These are phyloP conservation scores for Leptothorax acervorum DNA, from an alignment of 2,888 invertebrate genomes.

Conservation along the genomic window DNA sequence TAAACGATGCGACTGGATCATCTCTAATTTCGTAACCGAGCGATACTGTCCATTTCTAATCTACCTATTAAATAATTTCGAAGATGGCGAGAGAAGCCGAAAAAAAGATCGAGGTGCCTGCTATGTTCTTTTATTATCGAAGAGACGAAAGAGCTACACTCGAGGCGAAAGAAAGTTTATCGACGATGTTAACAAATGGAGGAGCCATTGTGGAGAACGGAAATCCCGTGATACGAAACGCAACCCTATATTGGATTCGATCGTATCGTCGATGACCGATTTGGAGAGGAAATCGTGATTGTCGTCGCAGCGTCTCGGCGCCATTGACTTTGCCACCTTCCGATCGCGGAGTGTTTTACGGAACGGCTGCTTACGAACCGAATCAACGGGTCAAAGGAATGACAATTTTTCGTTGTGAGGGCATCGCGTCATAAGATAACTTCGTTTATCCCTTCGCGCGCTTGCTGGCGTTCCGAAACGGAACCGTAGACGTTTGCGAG, in stretches of 20 bases:
- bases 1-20: not conserved
- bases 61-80: not conserved
- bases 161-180: not conserved
- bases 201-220: not conserved
- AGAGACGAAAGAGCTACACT: not conserved
- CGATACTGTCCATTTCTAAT: not conserved
- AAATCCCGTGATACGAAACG: not conserved
- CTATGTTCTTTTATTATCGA: not conserved
- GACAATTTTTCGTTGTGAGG: constrained; percentile 9
- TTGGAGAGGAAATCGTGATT: constrained; percentile 25
- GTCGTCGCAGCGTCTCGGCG: constrained; percentile 61
- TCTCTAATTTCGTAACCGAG: not conserved
- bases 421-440: not conserved
- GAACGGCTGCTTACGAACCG: constrained; percentile 55
- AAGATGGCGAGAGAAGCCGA: not conserved
- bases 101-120: not conserved
- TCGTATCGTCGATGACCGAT: not conserved
- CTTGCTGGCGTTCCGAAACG: not conserved
- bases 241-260: not conserved
- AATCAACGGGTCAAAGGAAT: constrained; percentile 74
- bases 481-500: constrained; percentile 6
- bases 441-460: constrained; percentile 17
- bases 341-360: constrained; percentile 56
- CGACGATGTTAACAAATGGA: not conserved
- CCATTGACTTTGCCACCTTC: constrained; percentile 71